Base-by-base conservation (phyloP, 2,888 invertebrate species). In the Sipha maydis region DNA sequence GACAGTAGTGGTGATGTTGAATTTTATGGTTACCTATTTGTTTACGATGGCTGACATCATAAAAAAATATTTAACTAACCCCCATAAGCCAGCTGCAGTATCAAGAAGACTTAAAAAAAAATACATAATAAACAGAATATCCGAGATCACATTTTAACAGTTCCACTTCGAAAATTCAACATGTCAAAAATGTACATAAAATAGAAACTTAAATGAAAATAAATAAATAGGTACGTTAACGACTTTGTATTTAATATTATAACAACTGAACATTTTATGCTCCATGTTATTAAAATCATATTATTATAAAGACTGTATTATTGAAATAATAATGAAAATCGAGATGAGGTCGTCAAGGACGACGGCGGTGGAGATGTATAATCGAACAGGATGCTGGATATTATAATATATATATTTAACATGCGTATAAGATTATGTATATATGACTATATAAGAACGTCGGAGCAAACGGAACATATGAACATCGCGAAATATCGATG, bases 281-380 rank as follows among this genome's bases (percentile, higher is more conserved):
- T 28, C 28, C 4, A 28, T 71, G 11, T 28, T 69, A n/a, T n/a
- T n/a, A 4, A 34, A 34, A 71, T 71, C 28, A n/a, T 69, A 11
- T 28, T 14, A 31, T 71, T 28, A 71, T 17, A 71, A 71, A 0
- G 31, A 14, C 14, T 31, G 69, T 69, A 9, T 61, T 7, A 28
- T 17, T 4, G 31, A 14, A 71, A 71, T 71, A 71, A 76, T 48
- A 11, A 76, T 17, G 7, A n/a, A 76, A 41, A 41, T 38, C n/a
- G 48, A 41, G 76, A 76, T 41, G 41, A 48, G 48, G 48, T 41
- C 76, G 76, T 41, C 76, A 75, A 75, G 75, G 75, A 75, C 75
- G 25, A 41, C 75, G 34, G 14, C 75, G 7, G 7, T 34, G 34
- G 17, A 25, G 75, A 17, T 25, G 34, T 67, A n/a, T n/a, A 11